These are phyloP conservation scores for Oncorhynchus nerka DNA, from an alignment of 2,113 vertebrate genomes.

Conservation along the genomic window DNA sequence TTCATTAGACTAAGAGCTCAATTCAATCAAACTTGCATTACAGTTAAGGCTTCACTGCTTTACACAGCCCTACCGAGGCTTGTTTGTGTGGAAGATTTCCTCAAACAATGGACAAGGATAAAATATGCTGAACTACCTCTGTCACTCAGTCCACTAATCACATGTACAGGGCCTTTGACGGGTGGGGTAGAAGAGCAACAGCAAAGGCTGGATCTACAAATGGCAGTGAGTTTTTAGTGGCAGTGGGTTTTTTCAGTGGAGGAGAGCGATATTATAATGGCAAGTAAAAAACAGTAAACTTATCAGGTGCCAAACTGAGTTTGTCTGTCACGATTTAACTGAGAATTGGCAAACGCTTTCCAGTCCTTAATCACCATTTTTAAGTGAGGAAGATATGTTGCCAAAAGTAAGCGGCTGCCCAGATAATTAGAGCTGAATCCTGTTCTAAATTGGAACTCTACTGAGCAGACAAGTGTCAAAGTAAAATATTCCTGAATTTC, in stretches of 20 bases:
- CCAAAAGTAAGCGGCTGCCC: too few relatives aligned
- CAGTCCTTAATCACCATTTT: too few relatives aligned
- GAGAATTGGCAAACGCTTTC: background rate
- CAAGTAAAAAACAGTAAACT: background rate
- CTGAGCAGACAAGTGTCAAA: too few relatives aligned
- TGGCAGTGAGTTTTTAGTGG: background rate
- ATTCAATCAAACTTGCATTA: too few relatives aligned
- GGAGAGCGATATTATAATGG: background rate
- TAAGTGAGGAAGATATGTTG: too few relatives aligned
- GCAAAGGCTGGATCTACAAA: slow-evolving; percentile 18
- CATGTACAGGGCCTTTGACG: background rate
- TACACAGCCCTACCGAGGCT: background rate
- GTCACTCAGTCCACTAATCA: background rate
- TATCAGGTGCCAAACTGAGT: background rate
- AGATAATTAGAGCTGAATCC: too few relatives aligned
- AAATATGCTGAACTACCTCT: background rate
- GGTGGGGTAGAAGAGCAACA: background rate
- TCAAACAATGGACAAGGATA: background rate
- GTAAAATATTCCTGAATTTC: too few relatives aligned
- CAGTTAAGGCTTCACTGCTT: too few relatives aligned
- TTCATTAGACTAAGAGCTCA: too few relatives aligned
- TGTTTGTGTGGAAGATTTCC: background rate
- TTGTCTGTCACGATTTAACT: background rate
- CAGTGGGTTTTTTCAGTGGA: background rate
- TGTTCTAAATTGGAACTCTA: too few relatives aligned